Evolutionary conservation across 2,797 vertebrate genomes (phyloP).

Genomic region (Helarctos malayanus): DNA sequence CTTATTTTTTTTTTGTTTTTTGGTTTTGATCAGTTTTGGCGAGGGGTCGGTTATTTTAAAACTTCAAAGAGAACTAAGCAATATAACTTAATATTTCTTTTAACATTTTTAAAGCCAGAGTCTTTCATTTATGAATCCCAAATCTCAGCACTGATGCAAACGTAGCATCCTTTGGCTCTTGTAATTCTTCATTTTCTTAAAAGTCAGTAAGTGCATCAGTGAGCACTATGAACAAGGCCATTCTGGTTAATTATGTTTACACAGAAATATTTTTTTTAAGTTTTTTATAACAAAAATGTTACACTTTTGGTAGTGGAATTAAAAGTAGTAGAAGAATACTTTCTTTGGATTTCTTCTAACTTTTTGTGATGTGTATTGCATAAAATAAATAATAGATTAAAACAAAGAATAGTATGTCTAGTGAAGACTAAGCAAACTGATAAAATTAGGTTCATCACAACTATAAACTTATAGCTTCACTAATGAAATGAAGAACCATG

Average conservation of each 20-base stretch:
- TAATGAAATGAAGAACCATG: background rate
- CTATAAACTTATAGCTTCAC: background rate
- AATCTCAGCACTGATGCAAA: background rate
- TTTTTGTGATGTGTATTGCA: background rate
- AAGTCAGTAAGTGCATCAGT: background rate
- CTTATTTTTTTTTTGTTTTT: background rate
- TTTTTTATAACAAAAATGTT: conserved; percentile 24
- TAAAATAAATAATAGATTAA: background rate
- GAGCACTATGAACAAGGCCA: background rate
- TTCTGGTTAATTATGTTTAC: background rate
- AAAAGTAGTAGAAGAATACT: background rate
- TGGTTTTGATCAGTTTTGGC: background rate
- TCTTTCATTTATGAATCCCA: conserved; percentile 2
- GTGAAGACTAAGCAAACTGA: background rate
- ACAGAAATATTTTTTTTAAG: background rate
- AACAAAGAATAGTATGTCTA: background rate
- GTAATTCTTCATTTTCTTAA: background rate
- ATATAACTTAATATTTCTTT: background rate
- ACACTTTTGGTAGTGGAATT: background rate
- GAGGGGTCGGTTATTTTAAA: background rate
- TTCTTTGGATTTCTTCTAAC: background rate
- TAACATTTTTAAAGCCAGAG: conserved; percentile 6
- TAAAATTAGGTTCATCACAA: background rate
- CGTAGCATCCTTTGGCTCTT: background rate
- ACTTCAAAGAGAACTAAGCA: background rate